Evolutionary conservation across 2,888 invertebrate genomes (phyloP), one percentile per base, ranked within the genome.

Genomic region (Syritta pipiens): DNA sequence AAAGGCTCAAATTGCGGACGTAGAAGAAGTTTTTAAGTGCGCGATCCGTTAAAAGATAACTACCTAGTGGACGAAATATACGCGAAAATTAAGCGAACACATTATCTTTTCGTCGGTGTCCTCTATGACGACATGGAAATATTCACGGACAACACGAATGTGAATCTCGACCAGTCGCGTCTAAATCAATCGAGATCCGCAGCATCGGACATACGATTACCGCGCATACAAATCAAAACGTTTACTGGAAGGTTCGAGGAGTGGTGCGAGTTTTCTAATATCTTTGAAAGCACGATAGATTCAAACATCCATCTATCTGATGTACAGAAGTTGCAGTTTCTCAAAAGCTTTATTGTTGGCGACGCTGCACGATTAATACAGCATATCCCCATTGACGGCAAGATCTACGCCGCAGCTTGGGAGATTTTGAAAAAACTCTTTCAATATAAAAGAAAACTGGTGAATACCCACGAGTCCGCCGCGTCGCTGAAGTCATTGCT

Each of bases 361-460:
- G 14, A 40, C 24, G 60, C n/a, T n/a, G n/a, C n/a, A n/a, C n/a
- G n/a, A n/a, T n/a, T n/a, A n/a, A n/a, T n/a, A n/a, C n/a, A n/a
- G n/a, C n/a, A n/a, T n/a, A n/a, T n/a, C n/a, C n/a, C n/a, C n/a
- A n/a, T n/a, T n/a, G n/a, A 53, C 14, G n/a, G 22, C 55, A 55
- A 60, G 51, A 49, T 12, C 14, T 60, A 69, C 20, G 7, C 42
- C 1, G 17, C 59, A 6, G 62, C 53, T 26, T 55, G 37, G 46
- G 10, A 46, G 46, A 62, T 62, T 1, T 12, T 62, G 1, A 48
- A 1, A 1, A 53, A 55, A 20, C 46, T 44, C 12, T 62, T 35
- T 1, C 44, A 55, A 62, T 55, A 62, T 9, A 62, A 51, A 22
- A 44, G 71, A 22, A 71, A 71, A 48, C 7, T 62, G 1, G 55